Base-by-base conservation (phyloP, 2,113 vertebrate species). In the Delphinapterus leucas region DNA sequence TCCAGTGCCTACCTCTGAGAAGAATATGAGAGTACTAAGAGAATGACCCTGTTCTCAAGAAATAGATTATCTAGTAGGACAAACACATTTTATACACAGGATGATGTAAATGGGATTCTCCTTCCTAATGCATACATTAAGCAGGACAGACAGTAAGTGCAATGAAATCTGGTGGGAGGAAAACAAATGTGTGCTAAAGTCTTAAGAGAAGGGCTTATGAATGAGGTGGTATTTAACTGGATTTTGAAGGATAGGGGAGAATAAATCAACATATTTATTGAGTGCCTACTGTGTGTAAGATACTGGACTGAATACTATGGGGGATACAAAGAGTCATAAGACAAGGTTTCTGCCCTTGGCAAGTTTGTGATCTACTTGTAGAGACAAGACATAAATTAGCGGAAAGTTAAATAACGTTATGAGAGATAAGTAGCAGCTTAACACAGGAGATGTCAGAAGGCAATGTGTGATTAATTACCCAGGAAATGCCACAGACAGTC, bases 381-480 rank as follows among this genome's bases (percentile, higher is more conserved):
- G 67, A 97, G 63, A 68, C 55, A 85, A 93, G 95, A 71, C 31
- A 91, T 92, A 82, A 86, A 93, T 95, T 82, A 93, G 26, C 26
- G 55, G 92, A 95, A 93, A 90, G 77, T 91, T 82, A 97, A 96
- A 95, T 97, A 79, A 89, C 2, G 28, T 93, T 77, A 73, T 21
- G 53, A 94, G 71, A 95, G 96, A 79, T 55, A 96, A 97, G 90
- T 53, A 96, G 84, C 68, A 41, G 68, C 31, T 95, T 85, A 82
- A 89, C 88, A 33, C 70, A 25, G 58, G n/a, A n/a, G 60, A 38
- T 79, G 38, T 84, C 81, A 55, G 10, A 63, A 81, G 68, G 36
- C 41, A 58, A 44, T 38, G 15, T 77, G 74, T 60, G 89, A 88
- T 96, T 77, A 95, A 83, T 96, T 61, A 73, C 38, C 61, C 41